phyloP scores from a whole-genome alignment of 1,140 invertebrate species.

The Bombus pascuorum region DNA sequence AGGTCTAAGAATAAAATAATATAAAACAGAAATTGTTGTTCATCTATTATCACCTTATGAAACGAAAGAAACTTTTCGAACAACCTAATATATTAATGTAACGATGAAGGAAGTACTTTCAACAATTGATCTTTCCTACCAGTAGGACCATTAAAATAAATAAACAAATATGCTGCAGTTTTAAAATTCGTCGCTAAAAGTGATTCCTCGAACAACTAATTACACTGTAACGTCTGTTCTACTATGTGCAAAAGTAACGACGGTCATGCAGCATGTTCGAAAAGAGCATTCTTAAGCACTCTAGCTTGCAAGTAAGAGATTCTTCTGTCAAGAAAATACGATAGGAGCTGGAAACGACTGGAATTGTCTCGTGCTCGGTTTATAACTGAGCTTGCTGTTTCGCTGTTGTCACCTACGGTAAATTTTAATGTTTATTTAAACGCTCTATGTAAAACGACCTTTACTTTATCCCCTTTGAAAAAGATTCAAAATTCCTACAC shows the following conservation, averaged over 20 bases:
- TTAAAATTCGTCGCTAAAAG: background rate
- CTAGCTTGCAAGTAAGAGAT: background rate
- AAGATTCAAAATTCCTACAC: background rate
- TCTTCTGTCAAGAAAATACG: conserved; percentile 12
- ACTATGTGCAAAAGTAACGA: background rate
- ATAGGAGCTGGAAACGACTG: background rate
- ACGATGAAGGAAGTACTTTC: too few relatives aligned
- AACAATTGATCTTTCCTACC: too few relatives aligned
- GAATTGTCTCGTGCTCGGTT: background rate
- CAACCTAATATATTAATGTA: too few relatives aligned
- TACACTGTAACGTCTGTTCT: background rate
- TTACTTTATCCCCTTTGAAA: background rate
- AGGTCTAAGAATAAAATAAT: too few relatives aligned
- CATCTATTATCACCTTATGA: too few relatives aligned
- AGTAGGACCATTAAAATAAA: too few relatives aligned
- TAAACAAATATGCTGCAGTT: background rate
- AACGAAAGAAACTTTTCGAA: too few relatives aligned
- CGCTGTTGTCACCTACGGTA: background rate
- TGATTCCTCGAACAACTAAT: background rate
- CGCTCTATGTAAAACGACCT: background rate
- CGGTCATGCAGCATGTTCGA: background rate
- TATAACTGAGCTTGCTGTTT: background rate
- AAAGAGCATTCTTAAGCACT: background rate
- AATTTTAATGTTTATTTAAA: conserved; percentile 19
- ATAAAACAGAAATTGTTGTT: too few relatives aligned